Conservation (phyloP, 2,113 vertebrate species). For the Rhabdornis inornatus region DNA sequence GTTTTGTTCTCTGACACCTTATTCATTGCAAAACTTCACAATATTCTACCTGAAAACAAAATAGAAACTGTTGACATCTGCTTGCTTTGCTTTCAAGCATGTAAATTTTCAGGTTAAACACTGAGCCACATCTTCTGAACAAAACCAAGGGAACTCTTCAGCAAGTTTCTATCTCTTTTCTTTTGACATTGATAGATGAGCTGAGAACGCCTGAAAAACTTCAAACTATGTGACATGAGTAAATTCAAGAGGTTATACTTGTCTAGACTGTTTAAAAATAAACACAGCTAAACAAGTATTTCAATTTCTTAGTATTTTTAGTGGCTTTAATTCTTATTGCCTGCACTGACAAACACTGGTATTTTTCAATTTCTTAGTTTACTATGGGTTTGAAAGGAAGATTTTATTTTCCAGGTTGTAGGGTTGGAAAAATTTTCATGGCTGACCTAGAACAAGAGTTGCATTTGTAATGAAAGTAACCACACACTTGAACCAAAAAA, state of each 20-base stretch:
- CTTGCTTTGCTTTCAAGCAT: not conserved
- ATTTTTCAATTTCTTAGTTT: not conserved
- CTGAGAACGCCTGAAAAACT: not conserved
- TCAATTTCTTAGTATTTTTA: not conserved
- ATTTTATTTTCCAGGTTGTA: not conserved
- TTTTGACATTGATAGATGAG: not conserved
- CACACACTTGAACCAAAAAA: not conserved
- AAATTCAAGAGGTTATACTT: not conserved
- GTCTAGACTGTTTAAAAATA: not conserved
- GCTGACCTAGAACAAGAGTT: not conserved
- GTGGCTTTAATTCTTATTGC: not conserved
- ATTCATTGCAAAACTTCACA: not conserved
- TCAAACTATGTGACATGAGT: accelerated
- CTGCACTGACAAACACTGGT: not conserved
- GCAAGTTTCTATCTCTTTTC: not conserved
- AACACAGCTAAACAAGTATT: not conserved
- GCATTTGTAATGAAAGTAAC: not conserved
- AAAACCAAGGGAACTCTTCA: not conserved
- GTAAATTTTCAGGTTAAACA: not conserved
- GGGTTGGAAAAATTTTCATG: not conserved
- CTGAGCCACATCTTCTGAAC: not conserved
- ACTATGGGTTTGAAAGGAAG: not conserved
- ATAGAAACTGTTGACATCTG: not conserved
- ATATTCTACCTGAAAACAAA: not conserved
- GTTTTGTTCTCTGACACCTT: not conserved